Percentiles rank a stretch among this genome's conserved stretches.
Evolutionary conservation across 2,113 vertebrate species (phyloP).

Genomic region (Clarias magur): DNA sequence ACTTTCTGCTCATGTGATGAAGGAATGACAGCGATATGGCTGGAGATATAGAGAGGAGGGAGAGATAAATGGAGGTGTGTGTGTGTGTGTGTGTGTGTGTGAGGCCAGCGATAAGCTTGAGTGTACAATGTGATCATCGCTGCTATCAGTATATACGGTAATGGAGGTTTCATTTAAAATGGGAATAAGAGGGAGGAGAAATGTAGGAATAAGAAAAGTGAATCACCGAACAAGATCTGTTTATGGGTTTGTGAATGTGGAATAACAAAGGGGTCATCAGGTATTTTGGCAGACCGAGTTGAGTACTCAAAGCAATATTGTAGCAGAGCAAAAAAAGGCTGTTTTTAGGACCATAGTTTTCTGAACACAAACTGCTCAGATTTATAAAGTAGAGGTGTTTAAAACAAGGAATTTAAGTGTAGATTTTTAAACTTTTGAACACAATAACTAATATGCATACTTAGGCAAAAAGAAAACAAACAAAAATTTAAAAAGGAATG

Average conservation of each 20-base stretch:
- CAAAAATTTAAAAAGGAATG: neutral
- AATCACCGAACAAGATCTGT: neutral
- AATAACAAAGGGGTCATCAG: neutral
- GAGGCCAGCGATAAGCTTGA: neutral
- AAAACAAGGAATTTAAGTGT: too few species aligned
- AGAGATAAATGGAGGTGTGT: constrained; percentile 18
- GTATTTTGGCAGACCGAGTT: neutral
- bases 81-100: constrained; percentile 34
- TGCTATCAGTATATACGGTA: neutral
- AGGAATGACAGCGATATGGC: constrained; percentile 10
- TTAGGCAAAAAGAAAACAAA: neutral
- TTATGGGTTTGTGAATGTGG: neutral
- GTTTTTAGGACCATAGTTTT: neutral
- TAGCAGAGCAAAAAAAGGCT: neutral
- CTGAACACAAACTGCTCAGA: neutral
- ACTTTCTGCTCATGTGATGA: neutral
- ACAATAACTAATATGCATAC: neutral
- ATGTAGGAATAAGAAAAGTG: neutral
- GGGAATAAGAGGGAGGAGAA: neutral
- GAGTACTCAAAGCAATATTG: neutral
- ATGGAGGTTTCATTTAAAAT: neutral
- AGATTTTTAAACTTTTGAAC: too few species aligned
- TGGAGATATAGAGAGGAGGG: constrained; percentile 4
- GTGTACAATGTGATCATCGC: constrained; percentile 18
- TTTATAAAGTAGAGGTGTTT: neutral